phyloP scores from a whole-genome alignment of 2,888 invertebrate species.

The Ichneumoninae sp. region DNA sequence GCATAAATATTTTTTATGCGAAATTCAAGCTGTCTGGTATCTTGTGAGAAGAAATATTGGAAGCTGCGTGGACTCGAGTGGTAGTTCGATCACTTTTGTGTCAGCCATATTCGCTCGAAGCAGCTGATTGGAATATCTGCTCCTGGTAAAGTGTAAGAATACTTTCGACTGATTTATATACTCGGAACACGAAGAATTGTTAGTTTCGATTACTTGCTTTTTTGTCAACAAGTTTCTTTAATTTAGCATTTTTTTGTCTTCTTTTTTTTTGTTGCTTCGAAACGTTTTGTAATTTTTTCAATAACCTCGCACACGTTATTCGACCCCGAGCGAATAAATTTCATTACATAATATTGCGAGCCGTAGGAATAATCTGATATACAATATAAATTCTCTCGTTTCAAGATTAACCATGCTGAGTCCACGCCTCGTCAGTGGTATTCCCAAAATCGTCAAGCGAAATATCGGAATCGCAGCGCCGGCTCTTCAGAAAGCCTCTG shows the following conservation, averaged over 20 bases:
- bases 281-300: neutral
- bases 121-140: conserved; percentile 66
- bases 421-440: conserved; percentile 69
- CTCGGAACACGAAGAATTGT: neutral
- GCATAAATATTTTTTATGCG: neutral
- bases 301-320: conserved; percentile 29
- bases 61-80: conserved; percentile 25
- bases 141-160: conserved; percentile 52
- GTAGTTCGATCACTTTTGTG: conserved; percentile 55
- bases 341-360: conserved; percentile 35
- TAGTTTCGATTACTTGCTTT: neutral
- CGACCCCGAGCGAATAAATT: conserved; percentile 1
- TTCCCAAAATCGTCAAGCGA: conserved; percentile 83
- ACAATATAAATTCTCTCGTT: neutral
- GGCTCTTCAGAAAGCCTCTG: conserved; percentile 89
- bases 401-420: conserved; percentile 75
- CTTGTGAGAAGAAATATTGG: neutral
- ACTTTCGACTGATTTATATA: conserved; percentile 20
- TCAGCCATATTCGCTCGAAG: conserved; percentile 64
- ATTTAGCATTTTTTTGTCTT: neutral
- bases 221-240: neutral
- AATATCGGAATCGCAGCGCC: conserved; percentile 91
- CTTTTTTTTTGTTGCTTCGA: neutral
- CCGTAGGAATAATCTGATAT: neutral
- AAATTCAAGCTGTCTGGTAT: neutral